Percentiles rank a stretch among this genome's conserved stretches.
phyloP scores from a whole-genome alignment of 2,113 vertebrate species.

The Tor tambroides region DNA sequence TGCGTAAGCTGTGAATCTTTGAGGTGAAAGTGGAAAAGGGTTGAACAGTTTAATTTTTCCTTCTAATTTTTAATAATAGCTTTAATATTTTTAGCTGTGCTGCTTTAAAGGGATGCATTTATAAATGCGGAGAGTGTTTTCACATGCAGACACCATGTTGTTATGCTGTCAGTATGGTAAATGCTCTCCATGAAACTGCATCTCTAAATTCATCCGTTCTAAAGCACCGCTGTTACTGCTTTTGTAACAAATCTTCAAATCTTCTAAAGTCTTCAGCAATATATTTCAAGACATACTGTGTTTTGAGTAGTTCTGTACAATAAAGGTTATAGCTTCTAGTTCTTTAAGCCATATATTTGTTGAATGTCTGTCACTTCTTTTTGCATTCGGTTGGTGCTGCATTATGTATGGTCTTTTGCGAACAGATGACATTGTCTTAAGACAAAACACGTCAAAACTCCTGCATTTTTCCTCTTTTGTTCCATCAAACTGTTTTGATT shows the following conservation, averaged over 20 bases:
- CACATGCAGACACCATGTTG: background rate
- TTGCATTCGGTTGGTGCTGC: background rate
- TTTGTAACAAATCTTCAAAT: background rate
- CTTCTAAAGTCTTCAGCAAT: background rate
- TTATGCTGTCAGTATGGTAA: conserved; percentile 11
- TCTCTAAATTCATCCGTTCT: background rate
- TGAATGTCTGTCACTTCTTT: background rate
- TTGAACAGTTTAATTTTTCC: background rate
- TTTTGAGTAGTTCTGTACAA: background rate
- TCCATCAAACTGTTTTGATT: too few species aligned
- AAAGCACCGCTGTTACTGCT: background rate
- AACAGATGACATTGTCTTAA: background rate
- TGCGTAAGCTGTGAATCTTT: background rate
- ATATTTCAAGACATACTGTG: background rate
- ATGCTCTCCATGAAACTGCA: background rate
- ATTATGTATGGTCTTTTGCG: background rate
- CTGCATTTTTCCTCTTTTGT: background rate
- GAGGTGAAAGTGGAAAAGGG: background rate
- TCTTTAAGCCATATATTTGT: background rate
- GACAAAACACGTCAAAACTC: background rate
- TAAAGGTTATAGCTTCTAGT: background rate
- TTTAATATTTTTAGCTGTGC: background rate
- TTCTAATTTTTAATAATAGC: background rate
- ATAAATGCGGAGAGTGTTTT: background rate
- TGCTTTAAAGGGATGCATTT: conserved; percentile 1